Evolutionary conservation across 2,888 invertebrate species (phyloP).

Genomic region (Abrostola triplasia): DNA sequence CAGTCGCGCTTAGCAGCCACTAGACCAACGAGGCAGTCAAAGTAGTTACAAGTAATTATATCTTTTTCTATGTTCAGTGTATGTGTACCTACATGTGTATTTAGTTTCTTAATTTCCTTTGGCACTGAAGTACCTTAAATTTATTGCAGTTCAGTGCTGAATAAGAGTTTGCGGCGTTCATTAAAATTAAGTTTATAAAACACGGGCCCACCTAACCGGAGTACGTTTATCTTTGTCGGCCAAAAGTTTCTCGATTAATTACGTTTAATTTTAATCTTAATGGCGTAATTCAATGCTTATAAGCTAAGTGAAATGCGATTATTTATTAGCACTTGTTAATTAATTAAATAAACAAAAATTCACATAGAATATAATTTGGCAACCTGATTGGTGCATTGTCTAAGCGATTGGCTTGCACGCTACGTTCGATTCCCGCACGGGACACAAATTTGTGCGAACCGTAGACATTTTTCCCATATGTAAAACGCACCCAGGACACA

Average conservation of each 20-base stretch:
- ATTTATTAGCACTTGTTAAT: slow-evolving; percentile 12
- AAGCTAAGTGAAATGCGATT: slow-evolving; percentile 31
- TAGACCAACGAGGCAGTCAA: too few species aligned
- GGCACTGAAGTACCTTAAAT: slow-evolving; percentile 27
- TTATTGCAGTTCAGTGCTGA: slow-evolving; percentile 42
- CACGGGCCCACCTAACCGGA: slow-evolving; percentile 44
- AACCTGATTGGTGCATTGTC: too few species aligned
- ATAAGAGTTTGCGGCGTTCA: slow-evolving; percentile 31
- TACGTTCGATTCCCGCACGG: too few species aligned
- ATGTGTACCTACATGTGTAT: too few species aligned
- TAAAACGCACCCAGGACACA: too few species aligned
- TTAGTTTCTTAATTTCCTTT: neutral
- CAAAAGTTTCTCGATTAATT: slow-evolving; percentile 48
- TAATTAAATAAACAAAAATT: neutral
- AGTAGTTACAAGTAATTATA: too few species aligned
- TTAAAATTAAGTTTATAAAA: slow-evolving; percentile 51
- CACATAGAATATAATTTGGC: too few species aligned
- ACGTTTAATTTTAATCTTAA: slow-evolving; percentile 50
- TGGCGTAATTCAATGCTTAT: slow-evolving; percentile 35
- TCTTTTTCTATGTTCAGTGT: too few species aligned
- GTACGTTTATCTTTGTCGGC: slow-evolving; percentile 49
- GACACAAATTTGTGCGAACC: too few species aligned
- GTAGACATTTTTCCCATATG: too few species aligned
- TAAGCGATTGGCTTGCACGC: too few species aligned
- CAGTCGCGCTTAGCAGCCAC: too few species aligned